These are phyloP conservation scores for Pocillopora grandis DNA, from an alignment of 92 coral and sea anemone genomes.

Conservation along the genomic window DNA sequence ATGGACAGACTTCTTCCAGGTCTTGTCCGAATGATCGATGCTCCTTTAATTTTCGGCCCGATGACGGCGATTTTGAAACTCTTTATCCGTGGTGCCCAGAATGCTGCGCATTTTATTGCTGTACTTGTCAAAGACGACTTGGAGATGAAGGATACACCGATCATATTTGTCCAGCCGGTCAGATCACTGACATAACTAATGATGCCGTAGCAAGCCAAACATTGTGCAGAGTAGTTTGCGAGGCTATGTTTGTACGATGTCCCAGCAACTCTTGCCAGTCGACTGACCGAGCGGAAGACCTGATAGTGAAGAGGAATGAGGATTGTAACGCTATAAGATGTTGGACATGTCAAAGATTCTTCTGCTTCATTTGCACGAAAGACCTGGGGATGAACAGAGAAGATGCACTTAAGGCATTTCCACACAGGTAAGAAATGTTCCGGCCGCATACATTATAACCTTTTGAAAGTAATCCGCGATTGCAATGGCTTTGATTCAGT, in stretches of 20 bases:
- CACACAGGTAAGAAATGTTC: conserved; percentile 36
- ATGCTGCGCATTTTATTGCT: conserved; percentile 41
- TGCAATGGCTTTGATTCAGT: too few species aligned
- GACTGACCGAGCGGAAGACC: conserved; percentile 25
- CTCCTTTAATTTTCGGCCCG: conserved; percentile 15
- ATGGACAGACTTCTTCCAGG: background rate
- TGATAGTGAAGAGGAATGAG: conserved; percentile 43
- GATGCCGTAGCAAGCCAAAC: conserved; percentile 3
- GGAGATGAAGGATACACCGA: conserved; percentile 52
- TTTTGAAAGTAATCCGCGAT: background rate
- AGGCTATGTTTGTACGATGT: conserved; percentile 11
- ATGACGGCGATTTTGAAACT: conserved; percentile 18
- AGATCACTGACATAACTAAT: background rate
- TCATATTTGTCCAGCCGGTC: conserved; percentile 51
- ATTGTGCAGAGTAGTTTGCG: conserved; percentile 8
- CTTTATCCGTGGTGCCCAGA: conserved; percentile 49
- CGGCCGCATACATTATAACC: background rate
- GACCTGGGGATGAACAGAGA: conserved; percentile 42
- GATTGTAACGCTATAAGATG: conserved; percentile 64
- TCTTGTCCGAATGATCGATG: conserved; percentile 56
- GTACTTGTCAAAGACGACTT: conserved; percentile 55
- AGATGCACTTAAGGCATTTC: conserved; percentile 54
- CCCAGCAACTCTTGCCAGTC: conserved; percentile 11
- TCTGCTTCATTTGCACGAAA: conserved; percentile 58
- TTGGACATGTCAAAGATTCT: conserved; percentile 29